Percentiles rank a stretch among this genome's conserved stretches.
Conservation (phyloP, 2,113 vertebrate species). For the Motacilla alba region DNA sequence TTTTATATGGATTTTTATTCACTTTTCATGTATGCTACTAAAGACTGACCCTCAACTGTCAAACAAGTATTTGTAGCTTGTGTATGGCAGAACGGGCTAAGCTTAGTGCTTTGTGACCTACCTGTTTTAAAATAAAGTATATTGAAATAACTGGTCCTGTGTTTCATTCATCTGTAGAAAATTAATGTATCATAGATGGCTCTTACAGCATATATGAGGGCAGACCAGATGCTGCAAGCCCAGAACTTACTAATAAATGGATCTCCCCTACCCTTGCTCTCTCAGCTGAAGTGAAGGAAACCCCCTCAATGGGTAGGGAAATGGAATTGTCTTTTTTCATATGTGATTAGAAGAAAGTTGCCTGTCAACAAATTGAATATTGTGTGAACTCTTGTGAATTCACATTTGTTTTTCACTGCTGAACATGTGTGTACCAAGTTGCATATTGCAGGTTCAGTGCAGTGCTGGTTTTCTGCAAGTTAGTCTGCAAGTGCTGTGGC, state of each 20-base stretch:
- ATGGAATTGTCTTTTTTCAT: neutral
- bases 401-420: neutral
- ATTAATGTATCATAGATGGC: neutral
- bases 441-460: fast-evolving
- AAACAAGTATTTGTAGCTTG: slow-evolving; percentile 84
- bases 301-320: neutral
- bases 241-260: neutral
- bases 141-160: slow-evolving; percentile 62
- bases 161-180: neutral
- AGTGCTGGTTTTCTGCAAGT: neutral
- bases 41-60: slow-evolving; percentile 65
- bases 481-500: neutral
- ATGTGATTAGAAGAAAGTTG: neutral
- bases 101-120: slow-evolving; percentile 70
- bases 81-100: slow-evolving; percentile 58
- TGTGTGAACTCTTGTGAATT: neutral
- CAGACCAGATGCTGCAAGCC: neutral
- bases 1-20: slow-evolving; percentile 85
- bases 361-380: neutral
- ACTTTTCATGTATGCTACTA: slow-evolving; percentile 74
- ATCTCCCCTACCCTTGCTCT: neutral
- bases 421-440: neutral
- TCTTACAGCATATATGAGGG: neutral
- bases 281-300: neutral
- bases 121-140: slow-evolving; percentile 79